A percentile compares a stretch with the other conserved stretches of the same genome.
Evolutionary conservation across 2,797 vertebrate species (phyloP).

Genomic region (Poeciliopsis presidionis): DNA sequence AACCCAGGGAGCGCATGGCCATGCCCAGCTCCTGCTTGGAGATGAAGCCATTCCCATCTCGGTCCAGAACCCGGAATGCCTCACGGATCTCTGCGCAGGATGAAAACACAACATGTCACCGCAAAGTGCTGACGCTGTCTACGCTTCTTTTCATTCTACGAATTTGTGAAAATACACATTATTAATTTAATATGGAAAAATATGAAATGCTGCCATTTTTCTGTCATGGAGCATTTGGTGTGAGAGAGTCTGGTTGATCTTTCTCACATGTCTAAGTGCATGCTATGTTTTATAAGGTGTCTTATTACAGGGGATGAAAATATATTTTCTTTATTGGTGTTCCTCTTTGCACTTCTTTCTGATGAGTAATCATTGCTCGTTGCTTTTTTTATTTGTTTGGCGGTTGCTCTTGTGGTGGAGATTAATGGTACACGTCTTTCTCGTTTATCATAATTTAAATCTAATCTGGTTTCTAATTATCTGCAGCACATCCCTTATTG

Average conservation of each 20-base stretch:
- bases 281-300: not conserved
- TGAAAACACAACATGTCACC: conserved; percentile 29
- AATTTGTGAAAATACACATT: not conserved
- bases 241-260: conserved; percentile 11
- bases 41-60: conserved; percentile 94
- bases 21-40: conserved; percentile 97
- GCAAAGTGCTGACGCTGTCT: not conserved
- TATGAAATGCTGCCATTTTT: not conserved
- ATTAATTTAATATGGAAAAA: not conserved
- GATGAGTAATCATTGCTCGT: not conserved
- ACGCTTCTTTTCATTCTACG: not conserved
- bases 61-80: conserved; percentile 90
- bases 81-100: conserved; percentile 88
- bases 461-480: not conserved
- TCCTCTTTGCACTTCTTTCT: not conserved
- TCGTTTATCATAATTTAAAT: conserved; percentile 10
- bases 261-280: not conserved
- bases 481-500: not conserved
- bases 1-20: conserved; percentile 95
- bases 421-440: conserved; percentile 3
- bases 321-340: not conserved
- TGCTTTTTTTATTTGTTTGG: not conserved
- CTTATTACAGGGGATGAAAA: conserved; percentile 7
- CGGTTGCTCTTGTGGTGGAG: not conserved
- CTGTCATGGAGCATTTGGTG: not conserved